phyloP scores from a whole-genome alignment of 2,797 vertebrate species.

The Acanthiza pusilla region DNA sequence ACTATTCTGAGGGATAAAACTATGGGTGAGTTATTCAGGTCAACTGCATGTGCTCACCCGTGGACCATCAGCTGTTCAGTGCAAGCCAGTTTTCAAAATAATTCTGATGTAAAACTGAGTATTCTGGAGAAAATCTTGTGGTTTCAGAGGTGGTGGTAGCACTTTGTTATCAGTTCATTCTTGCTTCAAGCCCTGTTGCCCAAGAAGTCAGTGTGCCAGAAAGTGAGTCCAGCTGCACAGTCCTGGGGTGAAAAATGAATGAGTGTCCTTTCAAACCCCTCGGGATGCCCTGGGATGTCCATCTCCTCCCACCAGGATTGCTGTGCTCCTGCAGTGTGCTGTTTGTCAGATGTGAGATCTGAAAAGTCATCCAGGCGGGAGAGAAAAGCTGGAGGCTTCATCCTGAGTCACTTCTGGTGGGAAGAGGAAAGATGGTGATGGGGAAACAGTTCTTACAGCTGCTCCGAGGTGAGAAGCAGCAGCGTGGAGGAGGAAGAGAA shows the following conservation, averaged over 20 bases:
- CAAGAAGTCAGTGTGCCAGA: not conserved
- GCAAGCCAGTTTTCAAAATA: not conserved
- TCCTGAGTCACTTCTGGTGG: not conserved
- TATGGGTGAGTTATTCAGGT: accelerated
- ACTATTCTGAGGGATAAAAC: not conserved
- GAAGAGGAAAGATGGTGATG: not conserved
- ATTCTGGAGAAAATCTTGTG: not conserved
- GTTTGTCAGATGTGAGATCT: not conserved
- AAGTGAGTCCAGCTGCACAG: accelerated
- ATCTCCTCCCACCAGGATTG: not conserved
- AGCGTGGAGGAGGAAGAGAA: not conserved
- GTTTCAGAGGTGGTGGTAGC: not conserved
- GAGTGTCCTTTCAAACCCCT: not conserved
- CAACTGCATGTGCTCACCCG: not conserved
- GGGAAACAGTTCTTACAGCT: not conserved
- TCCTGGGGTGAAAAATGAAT: not conserved
- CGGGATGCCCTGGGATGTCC: not conserved
- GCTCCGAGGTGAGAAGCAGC: not conserved
- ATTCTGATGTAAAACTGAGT: not conserved
- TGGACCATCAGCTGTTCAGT: not conserved
- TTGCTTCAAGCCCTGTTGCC: not conserved
- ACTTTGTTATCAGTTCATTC: not conserved
- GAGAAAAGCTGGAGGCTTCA: not conserved
- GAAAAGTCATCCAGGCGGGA: not conserved
- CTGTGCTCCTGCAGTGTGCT: not conserved